Evolutionary conservation across 2,888 invertebrate species (phyloP).

Genomic region (Drosophila anceps): DNA sequence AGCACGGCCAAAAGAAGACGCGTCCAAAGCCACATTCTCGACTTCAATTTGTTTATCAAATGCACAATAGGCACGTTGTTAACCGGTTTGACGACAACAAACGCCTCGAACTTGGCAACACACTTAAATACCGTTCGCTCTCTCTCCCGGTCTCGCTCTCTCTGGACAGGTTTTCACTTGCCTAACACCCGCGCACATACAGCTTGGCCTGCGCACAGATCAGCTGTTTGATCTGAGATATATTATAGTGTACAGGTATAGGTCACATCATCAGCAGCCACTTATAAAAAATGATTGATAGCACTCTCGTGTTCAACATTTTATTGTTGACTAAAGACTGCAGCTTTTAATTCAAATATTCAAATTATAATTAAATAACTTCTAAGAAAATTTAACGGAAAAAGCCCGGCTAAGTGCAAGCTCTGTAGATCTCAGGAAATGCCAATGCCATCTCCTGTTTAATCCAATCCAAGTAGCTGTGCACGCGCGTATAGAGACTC

Average conservation of each 20-base stretch:
- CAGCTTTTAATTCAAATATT: not conserved
- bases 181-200: not conserved
- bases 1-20: constrained; percentile 30
- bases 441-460: constrained; percentile 50
- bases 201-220: constrained; percentile 1
- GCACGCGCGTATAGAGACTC: constrained; percentile 75
- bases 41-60: constrained; percentile 39
- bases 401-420: not conserved
- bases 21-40: constrained; percentile 40
- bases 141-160: not conserved
- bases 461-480: constrained; percentile 75
- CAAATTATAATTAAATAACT: not conserved
- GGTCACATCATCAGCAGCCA: not conserved
- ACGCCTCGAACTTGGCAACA: constrained; percentile 25
- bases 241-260: not conserved
- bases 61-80: constrained; percentile 20
- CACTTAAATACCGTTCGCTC: constrained; percentile 1
- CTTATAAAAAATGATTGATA: constrained; percentile 7
- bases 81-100: constrained; percentile 51
- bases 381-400: not conserved
- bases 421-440: constrained; percentile 7
- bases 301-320: constrained; percentile 17
- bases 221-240: constrained; percentile 18
- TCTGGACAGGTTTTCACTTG: constrained; percentile 42
- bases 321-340: constrained; percentile 13